These are phyloP conservation scores for Spheniscus humboldti DNA, from an alignment of 2,797 vertebrate genomes.

Conservation along the genomic window DNA sequence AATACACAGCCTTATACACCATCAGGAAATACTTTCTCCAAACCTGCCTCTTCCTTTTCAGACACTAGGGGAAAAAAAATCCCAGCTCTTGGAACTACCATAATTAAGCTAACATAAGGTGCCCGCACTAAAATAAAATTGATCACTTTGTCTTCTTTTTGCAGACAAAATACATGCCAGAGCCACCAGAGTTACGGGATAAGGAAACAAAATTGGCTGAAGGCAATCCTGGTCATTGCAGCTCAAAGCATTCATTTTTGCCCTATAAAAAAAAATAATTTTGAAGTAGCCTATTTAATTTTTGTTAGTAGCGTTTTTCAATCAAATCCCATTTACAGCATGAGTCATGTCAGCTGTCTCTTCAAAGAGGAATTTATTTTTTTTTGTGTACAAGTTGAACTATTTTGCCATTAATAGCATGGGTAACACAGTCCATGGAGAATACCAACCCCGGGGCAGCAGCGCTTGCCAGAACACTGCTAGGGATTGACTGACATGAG, in stretches of 20 bases:
- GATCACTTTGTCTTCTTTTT: neutral
- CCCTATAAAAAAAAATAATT: neutral
- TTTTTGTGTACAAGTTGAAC: neutral
- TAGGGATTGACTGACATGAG: neutral
- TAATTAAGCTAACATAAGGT: neutral
- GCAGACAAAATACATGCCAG: neutral
- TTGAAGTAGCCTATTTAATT: neutral
- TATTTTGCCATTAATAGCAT: neutral
- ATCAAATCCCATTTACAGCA: neutral
- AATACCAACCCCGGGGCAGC: neutral
- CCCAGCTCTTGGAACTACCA: neutral
- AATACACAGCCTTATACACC: neutral
- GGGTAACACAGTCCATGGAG: neutral
- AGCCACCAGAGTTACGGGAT: neutral
- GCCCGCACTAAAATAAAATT: neutral
- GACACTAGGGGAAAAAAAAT: accelerated
- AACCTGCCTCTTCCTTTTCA: neutral
- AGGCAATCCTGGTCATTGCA: neutral
- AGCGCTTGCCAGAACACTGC: neutral
- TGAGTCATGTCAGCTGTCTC: neutral
- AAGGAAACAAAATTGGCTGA: neutral
- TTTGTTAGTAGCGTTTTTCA: neutral
- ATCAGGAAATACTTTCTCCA: neutral
- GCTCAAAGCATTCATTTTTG: neutral
- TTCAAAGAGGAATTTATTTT: neutral